These are phyloP conservation scores for Cheirogaleus major DNA, from an alignment of 2,797 vertebrate species.

Conservation along the genomic window DNA sequence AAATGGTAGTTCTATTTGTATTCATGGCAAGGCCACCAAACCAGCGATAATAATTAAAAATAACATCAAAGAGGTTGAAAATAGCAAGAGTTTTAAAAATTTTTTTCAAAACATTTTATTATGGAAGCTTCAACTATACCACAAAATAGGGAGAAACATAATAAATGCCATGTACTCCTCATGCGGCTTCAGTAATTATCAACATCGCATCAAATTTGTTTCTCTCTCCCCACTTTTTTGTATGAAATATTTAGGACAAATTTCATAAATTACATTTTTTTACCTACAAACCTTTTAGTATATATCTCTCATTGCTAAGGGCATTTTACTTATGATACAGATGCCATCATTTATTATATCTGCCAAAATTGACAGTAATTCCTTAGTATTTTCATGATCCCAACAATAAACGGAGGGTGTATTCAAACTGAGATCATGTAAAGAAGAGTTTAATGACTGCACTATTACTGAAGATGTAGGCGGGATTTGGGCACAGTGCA, in stretches of 20 bases:
- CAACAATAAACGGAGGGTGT: background rate
- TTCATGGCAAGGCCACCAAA: background rate
- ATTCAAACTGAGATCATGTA: background rate
- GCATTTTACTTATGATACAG: background rate
- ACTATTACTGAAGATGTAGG: background rate
- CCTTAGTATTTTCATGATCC: background rate
- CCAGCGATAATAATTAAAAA: background rate
- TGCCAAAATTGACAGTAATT: background rate
- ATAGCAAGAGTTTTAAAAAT: background rate
- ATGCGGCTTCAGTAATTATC: background rate
- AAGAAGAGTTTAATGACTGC: background rate
- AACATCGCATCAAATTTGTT: background rate
- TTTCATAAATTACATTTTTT: background rate
- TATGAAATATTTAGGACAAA: background rate
- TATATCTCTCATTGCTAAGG: background rate
- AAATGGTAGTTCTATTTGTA: background rate
- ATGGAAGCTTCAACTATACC: background rate
- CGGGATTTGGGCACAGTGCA: rapidly evolving
- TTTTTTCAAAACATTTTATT: background rate
- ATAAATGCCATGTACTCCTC: background rate
- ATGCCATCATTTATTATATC: background rate
- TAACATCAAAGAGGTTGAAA: background rate
- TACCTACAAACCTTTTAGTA: background rate
- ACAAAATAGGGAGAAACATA: background rate
- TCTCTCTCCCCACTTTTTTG: background rate